Conservation (phyloP, 2,797 vertebrate species). For the Neoniphon sammara region DNA sequence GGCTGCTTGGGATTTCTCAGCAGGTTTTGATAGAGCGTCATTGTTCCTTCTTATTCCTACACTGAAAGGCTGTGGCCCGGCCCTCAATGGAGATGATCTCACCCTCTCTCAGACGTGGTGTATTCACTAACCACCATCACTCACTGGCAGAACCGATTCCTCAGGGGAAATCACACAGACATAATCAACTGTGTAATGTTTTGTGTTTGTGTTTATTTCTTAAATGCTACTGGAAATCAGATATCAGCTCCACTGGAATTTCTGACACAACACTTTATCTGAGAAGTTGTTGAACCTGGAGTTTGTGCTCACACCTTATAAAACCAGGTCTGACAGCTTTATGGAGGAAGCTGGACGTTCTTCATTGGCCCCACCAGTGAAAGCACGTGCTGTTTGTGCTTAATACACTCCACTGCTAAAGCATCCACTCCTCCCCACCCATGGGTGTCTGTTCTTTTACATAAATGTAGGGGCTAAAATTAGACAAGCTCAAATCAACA, state of each 20-base stretch:
- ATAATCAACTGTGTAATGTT: neutral
- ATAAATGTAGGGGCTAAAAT: constrained; percentile 57
- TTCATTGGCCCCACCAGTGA: neutral
- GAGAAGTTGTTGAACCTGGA: neutral
- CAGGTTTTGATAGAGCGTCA: constrained; percentile 71
- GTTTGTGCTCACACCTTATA: neutral
- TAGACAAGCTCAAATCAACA: constrained; percentile 44
- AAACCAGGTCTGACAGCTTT: neutral
- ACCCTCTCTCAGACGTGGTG: constrained; percentile 39
- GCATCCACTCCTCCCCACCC: neutral
- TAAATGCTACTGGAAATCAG: neutral
- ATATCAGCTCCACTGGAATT: neutral
- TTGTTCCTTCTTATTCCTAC: constrained; percentile 74
- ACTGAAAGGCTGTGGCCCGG: constrained; percentile 36
- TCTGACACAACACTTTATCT: neutral
- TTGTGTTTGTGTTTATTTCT: constrained; percentile 6
- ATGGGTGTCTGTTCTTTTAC: constrained; percentile 29
- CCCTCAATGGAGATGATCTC: constrained; percentile 72
- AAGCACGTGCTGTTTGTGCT: neutral
- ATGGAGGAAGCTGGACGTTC: neutral
- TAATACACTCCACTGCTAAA: neutral
- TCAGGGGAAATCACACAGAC: constrained; percentile 11
- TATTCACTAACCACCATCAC: constrained; percentile 26
- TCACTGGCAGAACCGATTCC: constrained; percentile 7
- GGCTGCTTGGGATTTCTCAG: constrained; percentile 64